Evolutionary conservation across 2,888 invertebrate genomes (phyloP).

Genomic region (Diadegma fenestrale): DNA sequence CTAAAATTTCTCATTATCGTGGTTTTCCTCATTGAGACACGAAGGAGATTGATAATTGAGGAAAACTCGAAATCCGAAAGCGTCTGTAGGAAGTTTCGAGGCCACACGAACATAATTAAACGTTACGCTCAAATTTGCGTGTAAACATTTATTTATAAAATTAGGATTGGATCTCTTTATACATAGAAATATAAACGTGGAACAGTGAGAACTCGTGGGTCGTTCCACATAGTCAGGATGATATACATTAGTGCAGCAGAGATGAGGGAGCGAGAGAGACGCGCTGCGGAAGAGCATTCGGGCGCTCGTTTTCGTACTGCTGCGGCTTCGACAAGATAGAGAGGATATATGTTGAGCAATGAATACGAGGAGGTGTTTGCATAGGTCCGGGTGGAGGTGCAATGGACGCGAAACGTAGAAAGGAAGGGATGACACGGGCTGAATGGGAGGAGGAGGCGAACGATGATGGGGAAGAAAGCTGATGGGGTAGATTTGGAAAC

Average conservation of each 20-base stretch:
- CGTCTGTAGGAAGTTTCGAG: not conserved
- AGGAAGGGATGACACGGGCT: constrained; percentile 59
- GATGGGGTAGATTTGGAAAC: constrained; percentile 75
- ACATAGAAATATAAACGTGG: constrained; percentile 24
- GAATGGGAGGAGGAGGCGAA: constrained; percentile 38
- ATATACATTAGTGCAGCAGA: constrained; percentile 59
- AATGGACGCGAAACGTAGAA: constrained; percentile 71
- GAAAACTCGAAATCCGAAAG: not conserved
- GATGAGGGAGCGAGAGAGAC: constrained; percentile 23
- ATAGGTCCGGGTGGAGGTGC: constrained; percentile 77
- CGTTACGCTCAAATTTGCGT: not conserved
- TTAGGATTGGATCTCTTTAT: constrained; percentile 15
- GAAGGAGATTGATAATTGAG: not conserved
- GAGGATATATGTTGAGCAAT: constrained; percentile 74
- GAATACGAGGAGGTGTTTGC: constrained; percentile 80
- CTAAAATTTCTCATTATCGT: not conserved
- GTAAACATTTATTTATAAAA: constrained; percentile 11
- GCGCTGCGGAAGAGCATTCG: constrained; percentile 52
- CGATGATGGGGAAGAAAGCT: constrained; percentile 67
- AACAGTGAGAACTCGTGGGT: constrained; percentile 60
- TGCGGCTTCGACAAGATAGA: constrained; percentile 26
- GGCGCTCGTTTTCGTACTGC: constrained; percentile 43
- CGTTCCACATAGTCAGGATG: constrained; percentile 76
- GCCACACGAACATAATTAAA: not conserved
- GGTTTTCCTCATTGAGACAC: not conserved